Evolutionary conservation across 2,888 invertebrate genomes (phyloP), one percentile per base, ranked within the genome.

Genomic region (Cheilosia vernalis): DNA sequence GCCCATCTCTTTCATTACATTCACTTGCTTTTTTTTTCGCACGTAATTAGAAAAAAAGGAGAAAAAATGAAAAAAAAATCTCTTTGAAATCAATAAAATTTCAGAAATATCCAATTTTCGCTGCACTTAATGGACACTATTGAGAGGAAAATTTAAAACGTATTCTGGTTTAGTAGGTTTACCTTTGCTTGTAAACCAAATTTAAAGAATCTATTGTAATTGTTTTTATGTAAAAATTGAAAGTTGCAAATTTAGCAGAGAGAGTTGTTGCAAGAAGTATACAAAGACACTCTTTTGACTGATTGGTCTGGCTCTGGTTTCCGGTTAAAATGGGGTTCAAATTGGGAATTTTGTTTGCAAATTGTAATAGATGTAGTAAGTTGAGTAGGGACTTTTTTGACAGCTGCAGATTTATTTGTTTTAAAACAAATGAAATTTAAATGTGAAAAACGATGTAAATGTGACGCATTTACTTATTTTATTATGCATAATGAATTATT

Each of bases 241-340:
- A 79, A 85, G 66, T 80, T 77, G 70, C 85, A 72, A 80, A 76
- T 64, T 76, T 74, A 66, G 70, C 76, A 77, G 67, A 81, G 76
- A 81, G 67, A 79, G 53, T 81, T 73, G 81, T 72, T 85, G 81
- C 84, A 84, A 79, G 79, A 85, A 80, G 80, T 85, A 85, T 85
- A 77, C 85, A 79, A 37, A 84, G 80, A 85, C 85, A 85, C 85
- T 85, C 81, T 85, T 85, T 85, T 85, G 85, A 85, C 85, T 85
- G 81, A 37, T 37, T 37, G 37, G 37, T 37, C 37, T 37, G 37
- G 4, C 37, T 13, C 13, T 37, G 9, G 30, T 30, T 80, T 85
- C 85, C 85, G 85, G 85, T 80, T 80, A 56, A 80, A 79, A 76
- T 84, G 53, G 84, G 66, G 49, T 74, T 74, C 74, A 53, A 79